These are phyloP conservation scores for Capromys pilorides DNA, from an alignment of 2,797 vertebrate species.

Conservation along the genomic window DNA sequence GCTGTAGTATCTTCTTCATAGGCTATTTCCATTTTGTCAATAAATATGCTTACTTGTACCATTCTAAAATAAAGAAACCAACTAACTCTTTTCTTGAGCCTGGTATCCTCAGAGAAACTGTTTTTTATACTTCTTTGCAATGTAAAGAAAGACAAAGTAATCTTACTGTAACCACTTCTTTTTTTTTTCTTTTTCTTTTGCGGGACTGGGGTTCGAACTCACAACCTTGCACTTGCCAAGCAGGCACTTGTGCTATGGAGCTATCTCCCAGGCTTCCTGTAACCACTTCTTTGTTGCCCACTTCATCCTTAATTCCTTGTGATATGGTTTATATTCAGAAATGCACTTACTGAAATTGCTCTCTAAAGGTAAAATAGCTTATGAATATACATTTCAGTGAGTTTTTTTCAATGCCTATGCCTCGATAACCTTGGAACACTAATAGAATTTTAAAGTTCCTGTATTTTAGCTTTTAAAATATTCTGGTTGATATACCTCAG, in stretches of 20 bases:
- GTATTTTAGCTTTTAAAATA: not conserved
- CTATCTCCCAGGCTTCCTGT: no score
- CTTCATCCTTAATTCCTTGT: conserved; percentile 35
- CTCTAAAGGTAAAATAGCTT: conserved; percentile 41
- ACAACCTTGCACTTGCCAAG: no score
- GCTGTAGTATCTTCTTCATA: not conserved
- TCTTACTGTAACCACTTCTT: no score
- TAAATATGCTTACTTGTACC: not conserved
- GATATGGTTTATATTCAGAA: conserved; percentile 44
- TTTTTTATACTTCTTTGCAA: not conserved
- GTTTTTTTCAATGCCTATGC: not conserved
- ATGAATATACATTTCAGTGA: conserved; percentile 15
- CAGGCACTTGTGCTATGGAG: no score
- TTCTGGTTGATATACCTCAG: not conserved
- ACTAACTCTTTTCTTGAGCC: not conserved
- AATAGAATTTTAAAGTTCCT: conserved; percentile 29
- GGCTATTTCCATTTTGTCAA: not conserved
- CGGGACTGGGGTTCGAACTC: no score
- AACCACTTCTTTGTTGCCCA: conserved; percentile 35
- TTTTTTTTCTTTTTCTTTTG: no score
- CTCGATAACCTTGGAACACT: conserved; percentile 4
- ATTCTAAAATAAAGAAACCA: conserved; percentile 28
- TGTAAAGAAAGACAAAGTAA: not conserved
- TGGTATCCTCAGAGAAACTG: not conserved
- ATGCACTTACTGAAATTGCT: conserved; percentile 26